Conservation (phyloP, 2,797 vertebrate genomes). For the Chrysocyon brachyurus region DNA sequence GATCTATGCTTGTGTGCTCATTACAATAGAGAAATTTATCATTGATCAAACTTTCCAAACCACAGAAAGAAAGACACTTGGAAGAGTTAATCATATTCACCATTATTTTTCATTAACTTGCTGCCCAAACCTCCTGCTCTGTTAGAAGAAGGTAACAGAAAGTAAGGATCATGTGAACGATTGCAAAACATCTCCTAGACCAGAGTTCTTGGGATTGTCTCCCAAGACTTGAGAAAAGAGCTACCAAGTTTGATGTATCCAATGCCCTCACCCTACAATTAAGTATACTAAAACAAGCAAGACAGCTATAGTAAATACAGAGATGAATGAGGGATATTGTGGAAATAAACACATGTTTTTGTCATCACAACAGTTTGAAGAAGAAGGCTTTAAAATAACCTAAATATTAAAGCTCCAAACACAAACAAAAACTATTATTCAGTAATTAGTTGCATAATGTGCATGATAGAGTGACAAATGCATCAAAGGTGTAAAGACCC, state of each 20-base stretch:
- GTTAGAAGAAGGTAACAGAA: background rate
- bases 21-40: background rate
- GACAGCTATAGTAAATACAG: background rate
- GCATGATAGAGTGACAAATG: accelerated
- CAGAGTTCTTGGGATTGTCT: background rate
- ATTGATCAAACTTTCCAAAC: background rate
- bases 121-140: background rate
- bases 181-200: background rate
- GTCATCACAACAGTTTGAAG: background rate
- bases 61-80: background rate
- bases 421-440: background rate
- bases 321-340: background rate
- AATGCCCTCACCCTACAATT: accelerated
- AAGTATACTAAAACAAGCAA: background rate
- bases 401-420: background rate
- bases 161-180: background rate
- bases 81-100: background rate
- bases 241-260: background rate
- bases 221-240: background rate
- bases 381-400: background rate
- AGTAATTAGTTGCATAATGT: background rate
- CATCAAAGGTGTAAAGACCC: background rate
- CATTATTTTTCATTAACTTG: background rate
- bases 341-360: background rate
- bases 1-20: background rate